Conservation (phyloP, 2,888 invertebrate species). For the Onchidella celtica region DNA sequence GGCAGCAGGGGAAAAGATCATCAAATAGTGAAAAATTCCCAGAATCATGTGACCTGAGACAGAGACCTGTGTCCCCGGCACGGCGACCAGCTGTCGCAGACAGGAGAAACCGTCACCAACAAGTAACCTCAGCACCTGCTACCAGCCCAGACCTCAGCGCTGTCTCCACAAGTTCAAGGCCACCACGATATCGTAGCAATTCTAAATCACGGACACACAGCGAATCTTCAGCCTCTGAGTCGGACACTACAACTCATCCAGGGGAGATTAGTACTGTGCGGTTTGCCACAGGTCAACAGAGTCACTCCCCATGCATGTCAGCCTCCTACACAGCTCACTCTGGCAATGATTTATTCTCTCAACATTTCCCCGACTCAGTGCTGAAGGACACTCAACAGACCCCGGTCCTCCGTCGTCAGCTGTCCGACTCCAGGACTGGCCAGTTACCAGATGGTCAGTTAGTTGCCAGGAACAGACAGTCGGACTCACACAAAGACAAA, state of each 20-base stretch:
- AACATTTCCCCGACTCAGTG: background rate
- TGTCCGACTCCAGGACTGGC: background rate
- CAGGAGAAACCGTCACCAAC: conserved; percentile 36
- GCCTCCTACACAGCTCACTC: background rate
- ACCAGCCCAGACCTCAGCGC: conserved; percentile 44
- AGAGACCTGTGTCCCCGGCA: conserved; percentile 27
- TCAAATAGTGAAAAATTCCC: background rate
- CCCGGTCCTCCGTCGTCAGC: background rate
- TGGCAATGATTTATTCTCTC: background rate
- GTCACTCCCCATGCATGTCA: conserved; percentile 29
- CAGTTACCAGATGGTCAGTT: background rate
- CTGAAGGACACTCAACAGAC: background rate
- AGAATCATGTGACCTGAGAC: background rate
- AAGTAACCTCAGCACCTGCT: background rate
- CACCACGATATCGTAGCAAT: conserved; percentile 64
- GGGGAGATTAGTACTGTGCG: conserved; percentile 26
- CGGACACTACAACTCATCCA: conserved; percentile 54
- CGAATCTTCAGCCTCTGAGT: conserved; percentile 71
- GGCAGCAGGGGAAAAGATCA: background rate
- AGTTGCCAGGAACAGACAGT: background rate
- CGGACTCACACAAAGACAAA: background rate
- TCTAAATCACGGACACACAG: conserved; percentile 66
- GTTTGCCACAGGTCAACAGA: background rate
- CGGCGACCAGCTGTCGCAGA: conserved; percentile 42
- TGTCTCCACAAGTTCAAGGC: conserved; percentile 50